Conservation (phyloP, 2,797 vertebrate genomes). For the Phoeniculus purpureus region DNA sequence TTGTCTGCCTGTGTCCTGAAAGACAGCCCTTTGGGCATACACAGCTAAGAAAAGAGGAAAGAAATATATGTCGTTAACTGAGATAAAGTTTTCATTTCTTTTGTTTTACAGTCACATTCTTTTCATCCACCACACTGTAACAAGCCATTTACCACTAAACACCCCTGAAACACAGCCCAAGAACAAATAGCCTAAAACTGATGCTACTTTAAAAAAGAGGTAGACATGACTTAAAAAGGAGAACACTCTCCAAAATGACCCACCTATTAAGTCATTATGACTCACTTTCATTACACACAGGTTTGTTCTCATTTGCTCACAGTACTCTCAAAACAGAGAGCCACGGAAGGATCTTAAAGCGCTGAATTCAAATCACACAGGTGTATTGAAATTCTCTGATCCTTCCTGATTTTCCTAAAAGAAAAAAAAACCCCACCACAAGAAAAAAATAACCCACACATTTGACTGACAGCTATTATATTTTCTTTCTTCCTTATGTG, state of each 20-base stretch:
- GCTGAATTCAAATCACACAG: constrained; percentile 13
- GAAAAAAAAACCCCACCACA: background rate
- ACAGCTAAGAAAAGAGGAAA: constrained; percentile 81
- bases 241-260: background rate
- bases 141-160: background rate
- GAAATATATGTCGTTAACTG: background rate
- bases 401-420: constrained; percentile 4
- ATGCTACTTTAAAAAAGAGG: background rate
- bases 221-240: background rate
- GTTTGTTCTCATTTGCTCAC: background rate
- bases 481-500: constrained; percentile 1
- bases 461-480: background rate
- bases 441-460: background rate
- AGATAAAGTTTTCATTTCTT: background rate
- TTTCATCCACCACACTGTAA: background rate
- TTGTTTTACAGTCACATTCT: background rate
- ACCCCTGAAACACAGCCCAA: background rate
- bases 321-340: background rate
- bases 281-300: background rate
- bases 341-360: background rate
- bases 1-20: constrained; percentile 90
- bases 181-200: background rate
- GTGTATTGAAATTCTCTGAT: constrained; percentile 20
- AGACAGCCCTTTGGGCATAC: constrained; percentile 95
- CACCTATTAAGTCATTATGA: background rate